A percentile compares a stretch with the other conserved stretches of the same genome.
Evolutionary conservation across 1,140 invertebrate genomes (phyloP).

Genomic region (Cardiocondyla obscurior): DNA sequence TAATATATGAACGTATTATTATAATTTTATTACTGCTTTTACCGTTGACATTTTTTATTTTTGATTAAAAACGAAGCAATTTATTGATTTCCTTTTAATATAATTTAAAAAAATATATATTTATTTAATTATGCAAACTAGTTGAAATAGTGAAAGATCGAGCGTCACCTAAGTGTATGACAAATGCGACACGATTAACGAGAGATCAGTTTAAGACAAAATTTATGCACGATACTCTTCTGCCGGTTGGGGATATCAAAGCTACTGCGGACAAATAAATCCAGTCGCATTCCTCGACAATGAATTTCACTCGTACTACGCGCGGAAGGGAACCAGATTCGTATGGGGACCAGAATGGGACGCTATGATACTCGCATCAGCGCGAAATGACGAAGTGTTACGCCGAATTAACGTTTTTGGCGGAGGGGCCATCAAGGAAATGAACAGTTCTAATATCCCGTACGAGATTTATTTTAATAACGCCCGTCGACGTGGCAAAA

Average conservation of each 20-base stretch:
- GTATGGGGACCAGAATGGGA: slow-evolving; percentile 47
- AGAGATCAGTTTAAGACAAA: slow-evolving; percentile 39
- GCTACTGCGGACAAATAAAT: slow-evolving; percentile 42
- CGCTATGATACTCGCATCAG: slow-evolving; percentile 65
- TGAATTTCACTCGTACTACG: slow-evolving; percentile 48
- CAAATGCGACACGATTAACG: slow-evolving; percentile 33
- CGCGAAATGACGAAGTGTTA: slow-evolving; percentile 53
- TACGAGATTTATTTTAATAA: slow-evolving; percentile 47
- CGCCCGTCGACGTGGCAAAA: not conserved
- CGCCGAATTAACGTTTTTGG: slow-evolving; percentile 36
- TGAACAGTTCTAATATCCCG: slow-evolving; percentile 45
- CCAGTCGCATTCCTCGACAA: slow-evolving; percentile 56
- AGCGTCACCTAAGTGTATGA: slow-evolving; percentile 7
- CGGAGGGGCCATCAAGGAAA: slow-evolving; percentile 9
- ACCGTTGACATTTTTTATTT: not conserved
- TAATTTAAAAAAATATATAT: not conserved
- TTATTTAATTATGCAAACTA: not conserved
- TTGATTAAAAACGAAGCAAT: not conserved
- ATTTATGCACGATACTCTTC: slow-evolving; percentile 39
- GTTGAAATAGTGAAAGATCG: slow-evolving; percentile 8
- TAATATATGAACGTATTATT: not conserved
- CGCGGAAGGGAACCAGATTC: slow-evolving; percentile 52
- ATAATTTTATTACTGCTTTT: not conserved
- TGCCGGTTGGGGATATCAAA: slow-evolving; percentile 22
- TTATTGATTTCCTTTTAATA: not conserved